phyloP scores from a whole-genome alignment of 1,140 invertebrate genomes.

The Radopholus similis region DNA sequence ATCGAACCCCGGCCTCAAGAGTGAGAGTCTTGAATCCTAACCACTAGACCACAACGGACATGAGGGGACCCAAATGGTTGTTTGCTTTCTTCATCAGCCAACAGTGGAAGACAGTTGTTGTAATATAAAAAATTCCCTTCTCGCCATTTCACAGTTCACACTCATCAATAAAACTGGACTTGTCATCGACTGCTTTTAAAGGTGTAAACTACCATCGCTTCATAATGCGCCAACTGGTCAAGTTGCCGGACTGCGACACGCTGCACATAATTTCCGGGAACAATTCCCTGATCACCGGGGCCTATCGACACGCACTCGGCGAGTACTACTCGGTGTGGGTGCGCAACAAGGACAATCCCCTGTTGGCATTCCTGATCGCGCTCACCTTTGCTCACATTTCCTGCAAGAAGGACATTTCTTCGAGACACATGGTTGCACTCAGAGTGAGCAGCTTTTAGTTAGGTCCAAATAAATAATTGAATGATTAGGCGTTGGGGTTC shows the following conservation, averaged over 20 bases:
- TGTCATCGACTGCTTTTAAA: no score
- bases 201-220: slow-evolving; percentile 54
- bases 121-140: no score
- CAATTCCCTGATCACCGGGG: slow-evolving; percentile 57
- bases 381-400: slow-evolving; percentile 57
- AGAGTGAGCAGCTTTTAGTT: slow-evolving; percentile 29
- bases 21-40: no score
- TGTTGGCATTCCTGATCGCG: slow-evolving; percentile 49
- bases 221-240: slow-evolving; percentile 49
- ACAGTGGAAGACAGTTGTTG: no score
- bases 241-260: slow-evolving; percentile 41
- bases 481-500: slow-evolving; percentile 45
- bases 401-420: slow-evolving; percentile 59
- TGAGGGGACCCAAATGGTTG: no score
- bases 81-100: no score
- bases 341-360: slow-evolving; percentile 42
- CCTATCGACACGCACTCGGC: slow-evolving; percentile 57
- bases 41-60: no score
- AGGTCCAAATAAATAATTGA: not conserved
- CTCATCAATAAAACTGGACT: no score
- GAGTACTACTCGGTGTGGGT: slow-evolving; percentile 51
- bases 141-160: not conserved
- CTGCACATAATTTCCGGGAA: slow-evolving; percentile 57
- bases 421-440: slow-evolving; percentile 50
- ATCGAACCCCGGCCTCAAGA: slow-evolving; percentile 20